Evolutionary conservation across 2,888 invertebrate species (phyloP).

Genomic region (Drosophila trichaetosa): DNA sequence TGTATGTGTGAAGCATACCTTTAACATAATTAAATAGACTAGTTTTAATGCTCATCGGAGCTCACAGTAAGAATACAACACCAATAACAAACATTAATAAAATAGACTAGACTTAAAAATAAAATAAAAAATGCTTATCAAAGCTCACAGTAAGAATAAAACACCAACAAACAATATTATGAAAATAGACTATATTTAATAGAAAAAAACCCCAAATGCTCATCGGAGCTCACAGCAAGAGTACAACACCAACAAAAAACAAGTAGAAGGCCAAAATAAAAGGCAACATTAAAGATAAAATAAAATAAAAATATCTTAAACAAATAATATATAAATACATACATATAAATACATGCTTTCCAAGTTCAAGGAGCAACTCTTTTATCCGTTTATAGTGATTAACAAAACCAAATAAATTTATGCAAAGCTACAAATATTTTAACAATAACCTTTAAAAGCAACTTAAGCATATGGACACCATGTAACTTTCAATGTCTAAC

Average conservation of each 20-base stretch:
- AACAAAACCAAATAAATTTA: conserved; percentile 56
- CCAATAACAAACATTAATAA: conserved; percentile 21
- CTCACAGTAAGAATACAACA: conserved; percentile 78
- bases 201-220: conserved; percentile 23
- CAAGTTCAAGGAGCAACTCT: conserved; percentile 31
- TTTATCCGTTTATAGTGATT: conserved; percentile 35
- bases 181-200: conserved; percentile 4
- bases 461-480: conserved; percentile 51
- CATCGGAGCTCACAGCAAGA: conserved; percentile 77
- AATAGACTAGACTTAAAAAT: neutral
- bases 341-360: conserved; percentile 35
- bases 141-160: conserved; percentile 79
- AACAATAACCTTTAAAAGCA: conserved; percentile 58
- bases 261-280: conserved; percentile 28
- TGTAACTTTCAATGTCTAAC: conserved; percentile 78
- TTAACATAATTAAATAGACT: conserved; percentile 30
- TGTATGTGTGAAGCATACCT: conserved; percentile 11
- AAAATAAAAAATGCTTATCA: conserved; percentile 32
- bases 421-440: conserved; percentile 72
- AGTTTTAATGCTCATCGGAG: conserved; percentile 50
- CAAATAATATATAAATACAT: conserved; percentile 36
- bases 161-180: conserved; percentile 24
- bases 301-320: conserved; percentile 27
- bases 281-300: conserved; percentile 35
- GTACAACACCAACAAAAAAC: conserved; percentile 40